A percentile compares a stretch with the other conserved stretches of the same genome.
These are phyloP conservation scores for Cephonodes hylas DNA, from an alignment of 2,888 invertebrate species.

Conservation along the genomic window DNA sequence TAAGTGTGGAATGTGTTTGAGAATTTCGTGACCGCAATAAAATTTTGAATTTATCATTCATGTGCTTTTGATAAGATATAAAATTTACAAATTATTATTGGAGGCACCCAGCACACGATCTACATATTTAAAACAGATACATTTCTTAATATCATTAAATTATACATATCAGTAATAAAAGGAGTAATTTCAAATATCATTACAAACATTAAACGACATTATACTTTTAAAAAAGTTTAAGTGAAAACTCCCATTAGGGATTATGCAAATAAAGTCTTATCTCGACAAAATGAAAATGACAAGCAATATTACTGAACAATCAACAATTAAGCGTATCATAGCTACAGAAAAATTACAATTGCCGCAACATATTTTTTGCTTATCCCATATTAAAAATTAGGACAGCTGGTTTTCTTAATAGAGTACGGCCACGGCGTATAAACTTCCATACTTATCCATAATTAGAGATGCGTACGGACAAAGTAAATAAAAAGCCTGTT, in stretches of 20 bases:
- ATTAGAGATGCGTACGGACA: slow-evolving; percentile 32
- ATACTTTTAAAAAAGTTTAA: neutral
- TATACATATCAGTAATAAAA: no score
- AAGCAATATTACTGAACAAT: neutral
- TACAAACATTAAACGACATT: neutral
- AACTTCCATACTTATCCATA: slow-evolving; percentile 28
- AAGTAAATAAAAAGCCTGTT: slow-evolving; percentile 40
- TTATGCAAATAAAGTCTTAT: neutral
- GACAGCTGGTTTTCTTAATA: neutral
- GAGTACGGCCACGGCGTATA: neutral
- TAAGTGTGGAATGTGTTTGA: no score
- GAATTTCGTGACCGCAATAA: no score
- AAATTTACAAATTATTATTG: no score
- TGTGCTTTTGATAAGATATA: no score
- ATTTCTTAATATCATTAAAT: no score
- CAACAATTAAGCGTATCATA: neutral
- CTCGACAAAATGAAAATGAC: neutral
- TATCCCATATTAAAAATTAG: neutral
- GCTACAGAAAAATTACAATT: neutral
- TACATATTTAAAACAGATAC: no score
- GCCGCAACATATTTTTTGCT: neutral
- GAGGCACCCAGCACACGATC: no score
- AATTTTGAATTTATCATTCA: no score
- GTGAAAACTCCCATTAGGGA: neutral
- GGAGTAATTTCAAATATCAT: no score